Base-by-base conservation (phyloP, 2,797 vertebrate species). In the Acridotheres tristis region DNA sequence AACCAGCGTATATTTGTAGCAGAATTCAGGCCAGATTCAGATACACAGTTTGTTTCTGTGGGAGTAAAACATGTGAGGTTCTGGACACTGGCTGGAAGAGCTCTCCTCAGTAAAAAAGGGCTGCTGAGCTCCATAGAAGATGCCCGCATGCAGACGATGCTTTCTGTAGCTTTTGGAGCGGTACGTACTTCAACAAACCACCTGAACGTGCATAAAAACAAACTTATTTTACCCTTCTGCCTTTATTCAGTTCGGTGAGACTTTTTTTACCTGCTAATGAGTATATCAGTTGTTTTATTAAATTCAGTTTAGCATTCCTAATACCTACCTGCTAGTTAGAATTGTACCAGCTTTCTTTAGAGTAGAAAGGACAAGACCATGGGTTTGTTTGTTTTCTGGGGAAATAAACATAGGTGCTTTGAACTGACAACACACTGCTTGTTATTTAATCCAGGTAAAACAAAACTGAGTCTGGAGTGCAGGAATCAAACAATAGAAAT, bases 41-140 rank as follows among this genome's bases (percentile, higher is more conserved):
- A 99, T 96, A 99, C 99, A 23, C 99, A 99, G 97, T 99, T 99
- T 98, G 99, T 99, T 96, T 99, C 99, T 11, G 99, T 99, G 96
- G 99, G 99, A 75, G 98, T 99, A 40, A 99, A 99, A 50, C 99
- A 99, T 1, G 99, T 99, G 78, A 98, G 98, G 65, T 99, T 99
- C 98, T 99, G 99, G 99, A 99, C 98, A 1, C 96, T 99, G 94
- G 99, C 99, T 10, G 99, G 99, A 90, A 98, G 98, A 92, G 99
- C 99, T 85, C 98, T 99, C 91, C 99, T 99, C 38, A 99, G 99
- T 98, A 99, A 98, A 95, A 99, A 99, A 96, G 99, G 99, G n/a
- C 98, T 99, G 27, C 97, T 99, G 96, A 99, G 99, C 95, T 97
- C 98, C 26, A 98, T 99, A 55, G 98, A 99, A 76, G 99, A 99